A percentile compares a stretch with the other conserved stretches of the same genome.
Conservation (phyloP, 1,140 invertebrate genomes). For the Diabrotica undecimpunctata region DNA sequence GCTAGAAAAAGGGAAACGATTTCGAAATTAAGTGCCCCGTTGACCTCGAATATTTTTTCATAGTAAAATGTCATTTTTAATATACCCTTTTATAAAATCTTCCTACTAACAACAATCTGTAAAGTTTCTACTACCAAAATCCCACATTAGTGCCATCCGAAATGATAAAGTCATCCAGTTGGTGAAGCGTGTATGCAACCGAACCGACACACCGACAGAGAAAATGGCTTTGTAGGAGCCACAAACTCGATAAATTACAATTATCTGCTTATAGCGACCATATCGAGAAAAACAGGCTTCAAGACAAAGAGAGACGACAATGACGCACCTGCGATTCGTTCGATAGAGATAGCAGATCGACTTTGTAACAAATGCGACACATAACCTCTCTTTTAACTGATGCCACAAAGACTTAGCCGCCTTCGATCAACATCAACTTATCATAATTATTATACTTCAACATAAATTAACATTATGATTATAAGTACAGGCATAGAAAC, state of each 20-base stretch:
- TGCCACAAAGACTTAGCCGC: constrained; percentile 15
- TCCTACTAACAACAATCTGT: too few species aligned
- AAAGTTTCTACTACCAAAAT: background rate
- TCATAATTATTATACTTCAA: constrained; percentile 21
- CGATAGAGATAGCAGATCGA: constrained; percentile 17
- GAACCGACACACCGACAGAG: constrained; percentile 17
- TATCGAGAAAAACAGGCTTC: constrained; percentile 10
- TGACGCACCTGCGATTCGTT: constrained; percentile 15
- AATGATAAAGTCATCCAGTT: constrained; percentile 1
- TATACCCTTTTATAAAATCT: too few species aligned
- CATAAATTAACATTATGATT: constrained; percentile 21
- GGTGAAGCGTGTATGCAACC: background rate
- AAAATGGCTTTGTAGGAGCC: constrained; percentile 22
- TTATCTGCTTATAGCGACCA: constrained; percentile 34
- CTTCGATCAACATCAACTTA: constrained; percentile 23
- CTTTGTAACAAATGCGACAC: constrained; percentile 4
- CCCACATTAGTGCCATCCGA: background rate
- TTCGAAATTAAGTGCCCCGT: too few species aligned
- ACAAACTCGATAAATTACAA: constrained; percentile 41
- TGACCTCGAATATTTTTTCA: too few species aligned
- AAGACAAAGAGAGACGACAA: constrained; percentile 16
- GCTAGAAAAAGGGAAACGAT: too few species aligned
- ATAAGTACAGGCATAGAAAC: constrained; percentile 7
- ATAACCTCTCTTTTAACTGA: constrained; percentile 13
- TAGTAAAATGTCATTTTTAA: too few species aligned